These are phyloP conservation scores for Palythoa grandiflora DNA, from an alignment of 92 coral and sea anemone genomes.

Conservation along the genomic window DNA sequence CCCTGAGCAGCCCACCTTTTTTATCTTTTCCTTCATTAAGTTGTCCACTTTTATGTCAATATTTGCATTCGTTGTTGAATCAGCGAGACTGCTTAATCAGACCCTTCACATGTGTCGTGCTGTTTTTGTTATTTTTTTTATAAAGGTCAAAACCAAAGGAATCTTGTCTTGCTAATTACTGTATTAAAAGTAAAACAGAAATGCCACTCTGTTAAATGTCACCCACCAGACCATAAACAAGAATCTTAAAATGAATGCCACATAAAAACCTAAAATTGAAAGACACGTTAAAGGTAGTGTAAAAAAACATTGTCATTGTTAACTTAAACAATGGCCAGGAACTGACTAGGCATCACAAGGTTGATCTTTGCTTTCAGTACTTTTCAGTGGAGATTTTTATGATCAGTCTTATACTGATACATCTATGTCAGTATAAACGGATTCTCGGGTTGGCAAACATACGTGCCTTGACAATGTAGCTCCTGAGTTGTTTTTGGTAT, in stretches of 20 bases:
- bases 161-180: background rate
- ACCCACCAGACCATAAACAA: background rate
- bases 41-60: background rate
- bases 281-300: too few species aligned
- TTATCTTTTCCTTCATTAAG: background rate
- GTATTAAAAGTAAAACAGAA: background rate
- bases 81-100: background rate
- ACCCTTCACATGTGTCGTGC: background rate
- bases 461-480: too few species aligned
- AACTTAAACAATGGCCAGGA: background rate
- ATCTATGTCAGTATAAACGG: too few species aligned
- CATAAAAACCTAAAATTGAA: background rate
- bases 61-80: background rate
- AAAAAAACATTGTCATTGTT: background rate
- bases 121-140: background rate
- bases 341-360: too few species aligned
- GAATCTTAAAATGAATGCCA: background rate
- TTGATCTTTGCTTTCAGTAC: too few species aligned
- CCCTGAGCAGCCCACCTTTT: conserved; percentile 3
- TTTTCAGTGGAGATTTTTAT: too few species aligned
- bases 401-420: too few species aligned
- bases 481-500: too few species aligned
- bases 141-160: background rate
- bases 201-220: background rate
- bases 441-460: too few species aligned